Evolutionary conservation across 2,888 invertebrate species (phyloP).

Genomic region (Oscheius onirici): DNA sequence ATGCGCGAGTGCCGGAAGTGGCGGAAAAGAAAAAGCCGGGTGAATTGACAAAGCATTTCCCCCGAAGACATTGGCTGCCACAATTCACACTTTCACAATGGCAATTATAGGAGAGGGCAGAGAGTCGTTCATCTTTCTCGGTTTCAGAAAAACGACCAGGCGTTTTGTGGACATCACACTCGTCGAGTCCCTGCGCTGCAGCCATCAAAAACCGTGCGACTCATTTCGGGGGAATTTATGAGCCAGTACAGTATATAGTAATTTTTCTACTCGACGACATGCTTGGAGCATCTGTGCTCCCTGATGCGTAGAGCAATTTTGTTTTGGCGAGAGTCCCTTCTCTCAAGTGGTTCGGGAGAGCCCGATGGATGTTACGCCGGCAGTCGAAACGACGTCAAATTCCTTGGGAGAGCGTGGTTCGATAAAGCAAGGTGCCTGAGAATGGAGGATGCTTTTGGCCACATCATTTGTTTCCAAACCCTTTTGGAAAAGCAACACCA

Average conservation of each 20-base stretch:
- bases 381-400: constrained; percentile 26
- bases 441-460: constrained; percentile 1
- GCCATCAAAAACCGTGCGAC: no score
- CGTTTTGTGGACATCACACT: no score
- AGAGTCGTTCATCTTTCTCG: no score
- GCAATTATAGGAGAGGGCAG: constrained; percentile 20
- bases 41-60: constrained; percentile 23
- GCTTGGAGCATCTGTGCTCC: constrained; percentile 1
- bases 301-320: constrained; percentile 19
- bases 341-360: constrained; percentile 28
- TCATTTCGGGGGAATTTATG: no score
- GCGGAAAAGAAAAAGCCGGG: background rate
- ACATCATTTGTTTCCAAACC: constrained; percentile 6
- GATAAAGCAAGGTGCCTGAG: constrained; percentile 27
- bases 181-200: no score
- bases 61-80: constrained; percentile 16
- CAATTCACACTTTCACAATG: constrained; percentile 31
- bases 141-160: no score
- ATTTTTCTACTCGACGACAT: no score
- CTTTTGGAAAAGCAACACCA: no score
- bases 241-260: no score
- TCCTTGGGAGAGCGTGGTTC: constrained; percentile 26
- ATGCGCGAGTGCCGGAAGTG: constrained; percentile 1
- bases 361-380: constrained; percentile 25
- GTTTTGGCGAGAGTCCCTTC: constrained; percentile 29